Conservation (phyloP, 2,797 vertebrate genomes). For the Botia almorhae region DNA sequence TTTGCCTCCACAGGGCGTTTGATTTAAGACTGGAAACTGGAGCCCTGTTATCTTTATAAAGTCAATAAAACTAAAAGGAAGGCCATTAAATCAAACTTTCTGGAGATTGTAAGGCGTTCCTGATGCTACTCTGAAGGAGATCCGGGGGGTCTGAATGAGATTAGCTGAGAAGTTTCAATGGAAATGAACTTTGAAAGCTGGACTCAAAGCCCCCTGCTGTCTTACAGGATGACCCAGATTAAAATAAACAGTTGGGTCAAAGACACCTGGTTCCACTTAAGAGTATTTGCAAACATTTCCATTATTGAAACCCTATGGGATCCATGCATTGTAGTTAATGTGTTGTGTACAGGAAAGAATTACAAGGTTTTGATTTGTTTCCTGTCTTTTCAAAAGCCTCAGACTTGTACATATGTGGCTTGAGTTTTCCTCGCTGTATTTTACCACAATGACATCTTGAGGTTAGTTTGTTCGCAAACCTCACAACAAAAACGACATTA, state of each 20-base stretch:
- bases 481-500: slow-evolving; percentile 18
- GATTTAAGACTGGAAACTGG: background rate
- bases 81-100: slow-evolving; percentile 67
- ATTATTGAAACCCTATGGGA: background rate
- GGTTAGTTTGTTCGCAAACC: slow-evolving; percentile 28
- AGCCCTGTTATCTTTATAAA: slow-evolving; percentile 46
- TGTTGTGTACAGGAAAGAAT: slow-evolving; percentile 34
- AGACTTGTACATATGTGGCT: slow-evolving; percentile 24
- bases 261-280: slow-evolving; percentile 53
- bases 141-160: slow-evolving; percentile 55
- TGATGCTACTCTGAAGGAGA: slow-evolving; percentile 61
- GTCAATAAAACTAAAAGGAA: slow-evolving; percentile 49
- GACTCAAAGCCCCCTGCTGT: slow-evolving; percentile 58
- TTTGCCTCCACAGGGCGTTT: background rate
- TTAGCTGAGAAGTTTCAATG: slow-evolving; percentile 63
- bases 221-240: slow-evolving; percentile 56
- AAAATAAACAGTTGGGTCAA: slow-evolving; percentile 46
- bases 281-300: slow-evolving; percentile 43
- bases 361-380: slow-evolving; percentile 32
- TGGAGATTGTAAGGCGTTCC: slow-evolving; percentile 51
- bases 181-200: slow-evolving; percentile 68
- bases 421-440: background rate
- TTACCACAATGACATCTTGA: slow-evolving; percentile 17
- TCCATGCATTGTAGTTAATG: slow-evolving; percentile 26
- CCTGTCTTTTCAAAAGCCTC: slow-evolving; percentile 29